A percentile compares a stretch with the other conserved stretches of the same genome.
These are phyloP conservation scores for Pipistrellus kuhlii DNA, from an alignment of 2,797 vertebrate genomes.

Conservation along the genomic window DNA sequence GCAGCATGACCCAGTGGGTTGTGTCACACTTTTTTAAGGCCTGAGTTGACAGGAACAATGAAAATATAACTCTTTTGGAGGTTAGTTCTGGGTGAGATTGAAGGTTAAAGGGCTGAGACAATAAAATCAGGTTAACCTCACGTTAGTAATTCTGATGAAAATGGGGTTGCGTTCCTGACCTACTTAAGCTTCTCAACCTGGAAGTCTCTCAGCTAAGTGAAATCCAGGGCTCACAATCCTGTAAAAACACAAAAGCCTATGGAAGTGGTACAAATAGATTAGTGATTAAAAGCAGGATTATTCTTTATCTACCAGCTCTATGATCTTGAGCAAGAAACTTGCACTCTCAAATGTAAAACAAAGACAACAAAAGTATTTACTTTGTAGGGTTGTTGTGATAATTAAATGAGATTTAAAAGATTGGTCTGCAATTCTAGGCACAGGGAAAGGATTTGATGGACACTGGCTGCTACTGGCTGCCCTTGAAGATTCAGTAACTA, in stretches of 20 bases:
- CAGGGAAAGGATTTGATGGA: background rate
- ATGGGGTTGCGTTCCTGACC: conserved; percentile 52
- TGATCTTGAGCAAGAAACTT: background rate
- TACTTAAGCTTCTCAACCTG: conserved; percentile 34
- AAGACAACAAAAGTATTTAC: background rate
- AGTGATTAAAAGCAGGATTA: background rate
- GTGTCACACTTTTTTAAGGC: background rate
- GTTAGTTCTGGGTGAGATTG: background rate
- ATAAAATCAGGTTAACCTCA: conserved; percentile 57
- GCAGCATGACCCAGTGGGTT: background rate
- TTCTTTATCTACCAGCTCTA: background rate
- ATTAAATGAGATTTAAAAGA: background rate
- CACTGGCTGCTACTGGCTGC: background rate
- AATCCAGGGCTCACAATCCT: background rate
- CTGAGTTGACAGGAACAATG: background rate
- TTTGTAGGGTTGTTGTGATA: background rate
- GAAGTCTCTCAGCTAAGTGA: background rate
- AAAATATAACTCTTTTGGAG: background rate
- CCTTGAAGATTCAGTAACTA: background rate
- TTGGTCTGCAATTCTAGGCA: background rate
- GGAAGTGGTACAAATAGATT: background rate
- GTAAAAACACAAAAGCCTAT: background rate
- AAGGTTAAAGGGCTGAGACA: background rate
- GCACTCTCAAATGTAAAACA: background rate
- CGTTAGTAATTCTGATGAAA: conserved; percentile 54